Evolutionary conservation across 2,113 vertebrate genomes (phyloP), one percentile per base, ranked within the genome.

Genomic region (Rafetus swinhoei): DNA sequence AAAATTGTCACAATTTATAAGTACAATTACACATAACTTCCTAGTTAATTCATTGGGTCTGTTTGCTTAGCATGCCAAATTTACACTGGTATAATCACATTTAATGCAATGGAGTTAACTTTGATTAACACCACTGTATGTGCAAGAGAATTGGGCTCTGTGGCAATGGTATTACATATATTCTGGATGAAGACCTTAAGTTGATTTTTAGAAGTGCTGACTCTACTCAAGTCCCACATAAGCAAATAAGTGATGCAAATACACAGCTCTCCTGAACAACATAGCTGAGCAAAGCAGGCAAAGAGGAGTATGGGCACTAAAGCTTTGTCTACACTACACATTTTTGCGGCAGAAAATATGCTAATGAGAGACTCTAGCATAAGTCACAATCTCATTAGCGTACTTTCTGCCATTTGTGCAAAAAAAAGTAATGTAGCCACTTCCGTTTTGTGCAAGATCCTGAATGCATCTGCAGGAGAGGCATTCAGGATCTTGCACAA

Each of bases 1-100:
- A 18, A 88, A 90, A 90, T 81, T 87, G 85, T 90, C 86, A 93
- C n/a, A 81, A 86, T 45, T 85, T 85, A 1, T 56, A 81, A 79
- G 22, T 79, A 22, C 62, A 39, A 86, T 94, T 95, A 79, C 85
- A 52, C 35, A 2, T 3, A 89, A 76, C 52, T 90, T 90, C 72
- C 35, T 95, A 45, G 6, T 55, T 87, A 59, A 88, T 87, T 92
- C 52, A 25, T 35, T 62, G 3, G 16, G 4, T 77, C 55, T 86
- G 9, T 87, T 9, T 81, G 32, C 85, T 92, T 93, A 65, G 45
- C 54, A 77, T 87, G 24, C 22, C 90, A 50, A 76, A 87, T 86
- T 93, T 79, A 87, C 74, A 54, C 4, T 87, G 10, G 11, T 84
- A 85, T 32, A 69, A 9, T 8, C 88, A 4, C 27, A 25, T 79